Evolutionary conservation across 2,113 vertebrate species (phyloP).

Genomic region (Pangasianodon hypophthalmus): DNA sequence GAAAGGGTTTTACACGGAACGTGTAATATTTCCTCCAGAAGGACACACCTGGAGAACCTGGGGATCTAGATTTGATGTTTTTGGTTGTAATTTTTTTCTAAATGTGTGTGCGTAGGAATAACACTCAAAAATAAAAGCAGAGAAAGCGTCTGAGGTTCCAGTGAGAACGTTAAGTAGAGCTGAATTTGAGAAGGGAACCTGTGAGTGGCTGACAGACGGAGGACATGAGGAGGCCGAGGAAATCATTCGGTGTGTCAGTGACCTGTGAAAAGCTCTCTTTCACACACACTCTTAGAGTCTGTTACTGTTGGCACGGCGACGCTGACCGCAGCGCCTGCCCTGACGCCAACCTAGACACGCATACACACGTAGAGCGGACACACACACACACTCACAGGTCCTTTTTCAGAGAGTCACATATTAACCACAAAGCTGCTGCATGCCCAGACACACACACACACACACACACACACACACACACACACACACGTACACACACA

Average conservation of each 20-base stretch:
- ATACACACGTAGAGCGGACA: neutral
- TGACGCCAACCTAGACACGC: conserved; percentile 32
- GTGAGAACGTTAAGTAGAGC: neutral
- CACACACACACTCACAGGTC: conserved; percentile 13
- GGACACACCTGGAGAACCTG: neutral
- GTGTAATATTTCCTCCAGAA: neutral
- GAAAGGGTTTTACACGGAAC: neutral
- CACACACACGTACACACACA: conserved; percentile 28
- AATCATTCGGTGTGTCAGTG: conserved; percentile 46
- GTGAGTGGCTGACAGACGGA: conserved; percentile 5
- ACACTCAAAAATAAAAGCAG: neutral
- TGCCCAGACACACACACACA: conserved; percentile 17
- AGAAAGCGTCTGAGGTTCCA: neutral
- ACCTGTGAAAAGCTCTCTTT: conserved; percentile 60
- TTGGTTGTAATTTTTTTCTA: neutral
- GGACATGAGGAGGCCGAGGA: conserved; percentile 45
- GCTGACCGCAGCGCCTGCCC: conserved; percentile 47
- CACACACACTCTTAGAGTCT: conserved; percentile 48
- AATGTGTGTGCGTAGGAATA: neutral
- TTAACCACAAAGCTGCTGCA: conserved; percentile 23
- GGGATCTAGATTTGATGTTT: neutral
- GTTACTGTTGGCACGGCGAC: conserved; percentile 51
- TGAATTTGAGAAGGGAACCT: conserved; percentile 1
- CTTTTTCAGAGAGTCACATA: conserved; percentile 11
- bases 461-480: conserved; percentile 31